Evolutionary conservation across 2,888 invertebrate genomes (phyloP), one percentile per base, ranked within the genome.

Genomic region (Dichetophora obliterata): DNA sequence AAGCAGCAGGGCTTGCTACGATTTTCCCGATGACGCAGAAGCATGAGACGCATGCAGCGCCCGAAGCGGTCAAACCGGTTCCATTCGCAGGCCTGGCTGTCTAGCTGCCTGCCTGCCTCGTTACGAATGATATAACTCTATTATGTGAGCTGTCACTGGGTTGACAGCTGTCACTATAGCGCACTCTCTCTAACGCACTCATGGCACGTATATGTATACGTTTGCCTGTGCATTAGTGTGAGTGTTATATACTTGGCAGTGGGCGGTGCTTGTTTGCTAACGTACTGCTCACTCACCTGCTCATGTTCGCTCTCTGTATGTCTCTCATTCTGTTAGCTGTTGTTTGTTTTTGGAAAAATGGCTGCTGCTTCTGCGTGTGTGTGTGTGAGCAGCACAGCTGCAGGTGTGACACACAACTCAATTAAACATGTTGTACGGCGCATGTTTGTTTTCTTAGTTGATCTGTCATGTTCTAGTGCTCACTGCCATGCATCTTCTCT

Each of bases 101-200:
- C 34, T 37, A 16, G 8, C 34, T 31, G 37, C 77, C 82, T 65
- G 76, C 79, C 77, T 80, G 81, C 82, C 86, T 86, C 84, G 85
- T 85, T 85, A 86, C 81, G 77, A 80, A 74, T 83, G 83, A 85
- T 85, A 85, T 85, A 84, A 85, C 85, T 85, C 83, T 86, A 85
- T 85, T 85, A 85, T 81, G 81, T 80, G 82, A 73, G 75, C 77
- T 75, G 77, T 77, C 75, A 75, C 63, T 81, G 81, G 84, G 82
- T 86, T 85, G 85, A 85, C 85, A 85, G 84, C 85, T 86, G 81
- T 85, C 81, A 24, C 77, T 75, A 72, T 75, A 75, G 76, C 76
- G 79, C 16, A 27, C 71, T 65, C 66, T 54, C 63, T 71, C 61
- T 75, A 24, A 57, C 75, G 59, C 69, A 48, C 61, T 4, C 5